These are phyloP conservation scores for Dendrolimus houi DNA, from an alignment of 2,888 invertebrate species.

Conservation along the genomic window DNA sequence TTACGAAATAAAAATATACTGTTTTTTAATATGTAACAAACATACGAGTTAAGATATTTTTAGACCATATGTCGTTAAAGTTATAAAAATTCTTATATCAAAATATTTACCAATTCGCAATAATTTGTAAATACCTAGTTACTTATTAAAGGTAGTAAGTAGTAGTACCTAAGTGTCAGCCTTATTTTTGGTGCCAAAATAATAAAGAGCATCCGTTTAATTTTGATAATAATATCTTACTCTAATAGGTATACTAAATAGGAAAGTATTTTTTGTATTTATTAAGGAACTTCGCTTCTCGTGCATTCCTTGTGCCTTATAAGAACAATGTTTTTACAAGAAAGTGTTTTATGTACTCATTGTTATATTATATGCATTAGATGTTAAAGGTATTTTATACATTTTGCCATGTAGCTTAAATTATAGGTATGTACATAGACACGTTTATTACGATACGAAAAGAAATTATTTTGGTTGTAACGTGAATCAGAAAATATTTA, in stretches of 20 bases:
- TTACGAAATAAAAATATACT: constrained; percentile 2
- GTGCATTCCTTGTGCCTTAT: constrained; percentile 73
- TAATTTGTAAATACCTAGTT: constrained; percentile 6
- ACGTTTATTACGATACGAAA: too few relatives aligned
- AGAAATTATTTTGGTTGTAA: too few relatives aligned
- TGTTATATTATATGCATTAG: too few relatives aligned
- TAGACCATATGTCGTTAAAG: background rate
- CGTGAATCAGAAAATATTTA: background rate
- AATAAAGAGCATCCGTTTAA: background rate
- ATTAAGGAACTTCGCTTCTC: constrained; percentile 26
- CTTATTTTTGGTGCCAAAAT: background rate
- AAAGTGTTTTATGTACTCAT: too few relatives aligned
- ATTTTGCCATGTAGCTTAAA: too few relatives aligned
- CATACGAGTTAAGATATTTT: background rate
- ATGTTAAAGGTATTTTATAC: too few relatives aligned
- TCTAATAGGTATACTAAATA: background rate
- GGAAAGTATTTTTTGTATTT: constrained; percentile 2
- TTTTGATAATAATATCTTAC: background rate
- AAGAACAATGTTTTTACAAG: background rate
- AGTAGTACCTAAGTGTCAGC: background rate
- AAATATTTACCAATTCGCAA: constrained; percentile 5
- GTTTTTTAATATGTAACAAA: background rate
- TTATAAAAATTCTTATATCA: background rate
- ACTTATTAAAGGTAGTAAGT: background rate
- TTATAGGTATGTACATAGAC: too few relatives aligned